Percentiles rank a stretch among this genome's conserved stretches.
These are phyloP conservation scores for Cephus spinipes DNA, from an alignment of 2,888 invertebrate genomes.

Conservation along the genomic window DNA sequence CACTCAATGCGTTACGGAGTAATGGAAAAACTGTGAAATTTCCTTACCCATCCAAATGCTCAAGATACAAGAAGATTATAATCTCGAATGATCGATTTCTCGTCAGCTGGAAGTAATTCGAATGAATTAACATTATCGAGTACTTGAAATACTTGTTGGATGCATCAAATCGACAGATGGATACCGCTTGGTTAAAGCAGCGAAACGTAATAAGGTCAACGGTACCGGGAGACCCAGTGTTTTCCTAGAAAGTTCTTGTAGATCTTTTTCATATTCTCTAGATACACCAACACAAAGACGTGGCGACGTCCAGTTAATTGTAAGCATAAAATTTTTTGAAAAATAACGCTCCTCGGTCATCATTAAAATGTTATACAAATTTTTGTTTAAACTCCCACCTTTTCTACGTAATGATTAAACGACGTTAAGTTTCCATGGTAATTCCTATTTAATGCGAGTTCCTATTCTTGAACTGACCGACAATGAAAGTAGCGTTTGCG, in stretches of 20 bases:
- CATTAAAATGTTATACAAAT: neutral
- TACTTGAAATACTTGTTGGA: neutral
- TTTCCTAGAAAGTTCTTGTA: neutral
- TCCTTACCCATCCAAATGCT: neutral
- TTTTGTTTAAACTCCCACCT: neutral
- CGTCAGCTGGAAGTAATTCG: neutral
- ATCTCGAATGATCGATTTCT: neutral
- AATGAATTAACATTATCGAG: neutral
- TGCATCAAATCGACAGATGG: neutral
- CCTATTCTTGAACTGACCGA: constrained; percentile 31
- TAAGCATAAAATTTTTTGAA: neutral
- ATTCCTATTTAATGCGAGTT: neutral
- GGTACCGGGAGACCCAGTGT: neutral
- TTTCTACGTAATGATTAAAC: neutral
- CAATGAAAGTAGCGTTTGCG: constrained; percentile 63
- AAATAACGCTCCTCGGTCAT: neutral
- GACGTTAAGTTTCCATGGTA: neutral
- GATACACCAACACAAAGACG: neutral
- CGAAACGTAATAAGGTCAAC: neutral
- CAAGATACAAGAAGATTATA: neutral
- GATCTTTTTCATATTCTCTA: neutral
- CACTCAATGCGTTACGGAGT: neutral
- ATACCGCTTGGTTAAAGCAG: neutral
- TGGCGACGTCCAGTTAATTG: neutral
- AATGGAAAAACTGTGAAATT: neutral